Evolutionary conservation across 2,888 invertebrate genomes (phyloP), one percentile per base, ranked within the genome.

Genomic region (Mythimna lalbum): DNA sequence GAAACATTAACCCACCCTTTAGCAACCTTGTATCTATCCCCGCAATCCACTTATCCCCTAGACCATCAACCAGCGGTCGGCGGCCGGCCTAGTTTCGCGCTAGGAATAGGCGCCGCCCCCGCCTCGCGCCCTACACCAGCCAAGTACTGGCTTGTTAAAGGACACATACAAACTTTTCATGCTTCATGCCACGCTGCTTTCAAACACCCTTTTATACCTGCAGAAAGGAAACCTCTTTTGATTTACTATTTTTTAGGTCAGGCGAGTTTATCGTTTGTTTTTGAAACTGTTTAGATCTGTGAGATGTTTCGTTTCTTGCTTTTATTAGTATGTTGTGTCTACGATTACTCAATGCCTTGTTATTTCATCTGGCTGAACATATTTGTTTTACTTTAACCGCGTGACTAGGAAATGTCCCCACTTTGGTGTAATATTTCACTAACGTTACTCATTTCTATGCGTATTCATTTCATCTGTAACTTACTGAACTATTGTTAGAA

Each of bases 61-160:
- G 59, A 71, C 85, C 90, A 86, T 64, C 66, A 77, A 70, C 68
- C 81, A 87, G 92, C 93, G 93, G 94, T 95, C 95, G 95, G 93
- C 92, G 95, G 92, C 94, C 95, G 95, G 94, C 95, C 95, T 95
- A 96, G 94, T 94, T 96, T 94, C 86, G 91, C 91, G 89, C 94
- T 95, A 92, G 94, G 94, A 95, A 95, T 95, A 95, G 95, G 92
- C 93, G 90, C 94, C 94, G 94, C 94, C 93, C 93, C 93, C 95
- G 92, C 94, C 91, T 89, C 89, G 89, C 90, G 90, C 92, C 92
- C 92, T 92, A 91, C 88, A 89, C 90, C 89, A 91, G 91, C 94
- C 92, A 93, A 93, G 89, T 91, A 90, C 92, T 88, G 81, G 83
- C 90, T 90, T 87, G 90, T 91, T 90, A 92, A 94, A 95, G 95